A percentile compares a stretch with the other conserved stretches of the same genome.
Evolutionary conservation across 2,113 vertebrate species (phyloP).

Genomic region (Mustela nigripes): DNA sequence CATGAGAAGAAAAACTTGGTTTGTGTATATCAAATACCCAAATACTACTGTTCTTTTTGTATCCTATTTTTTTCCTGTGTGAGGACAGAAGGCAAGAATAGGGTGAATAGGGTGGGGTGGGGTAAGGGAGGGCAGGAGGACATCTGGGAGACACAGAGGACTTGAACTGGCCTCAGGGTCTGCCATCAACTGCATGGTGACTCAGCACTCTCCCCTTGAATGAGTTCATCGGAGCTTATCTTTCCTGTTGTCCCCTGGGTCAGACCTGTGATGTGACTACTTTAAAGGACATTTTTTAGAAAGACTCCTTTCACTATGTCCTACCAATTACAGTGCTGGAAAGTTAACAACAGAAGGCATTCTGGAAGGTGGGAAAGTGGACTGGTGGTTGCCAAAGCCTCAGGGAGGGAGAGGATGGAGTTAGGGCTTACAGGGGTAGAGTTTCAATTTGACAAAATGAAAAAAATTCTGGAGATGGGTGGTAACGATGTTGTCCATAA

Average conservation of each 20-base stretch:
- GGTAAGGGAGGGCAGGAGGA: not conserved
- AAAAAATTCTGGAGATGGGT: not conserved
- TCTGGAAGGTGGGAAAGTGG: rapidly evolving
- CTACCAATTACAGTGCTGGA: not conserved
- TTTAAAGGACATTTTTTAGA: not conserved
- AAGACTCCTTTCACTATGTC: not conserved
- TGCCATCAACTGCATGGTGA: rapidly evolving
- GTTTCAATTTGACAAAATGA: not conserved
- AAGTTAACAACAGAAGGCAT: not conserved
- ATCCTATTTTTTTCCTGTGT: not conserved
- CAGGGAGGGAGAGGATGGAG: not conserved
- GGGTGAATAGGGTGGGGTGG: rapidly evolving
- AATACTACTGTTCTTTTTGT: not conserved
- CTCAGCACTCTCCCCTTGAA: not conserved
- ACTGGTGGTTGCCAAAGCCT: not conserved
- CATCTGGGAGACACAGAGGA: not conserved
- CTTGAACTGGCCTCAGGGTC: not conserved
- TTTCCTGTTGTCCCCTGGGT: not conserved
- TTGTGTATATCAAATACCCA: not conserved
- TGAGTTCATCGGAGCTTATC: not conserved
- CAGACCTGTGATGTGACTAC: not conserved
- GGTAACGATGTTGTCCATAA: rapidly evolving
- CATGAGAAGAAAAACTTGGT: not conserved
- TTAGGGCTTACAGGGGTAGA: not conserved
- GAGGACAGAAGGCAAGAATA: not conserved